Evolutionary conservation across 1,140 invertebrate genomes (phyloP), one percentile per base, ranked within the genome.

Genomic region (Mylabris phalerata): DNA sequence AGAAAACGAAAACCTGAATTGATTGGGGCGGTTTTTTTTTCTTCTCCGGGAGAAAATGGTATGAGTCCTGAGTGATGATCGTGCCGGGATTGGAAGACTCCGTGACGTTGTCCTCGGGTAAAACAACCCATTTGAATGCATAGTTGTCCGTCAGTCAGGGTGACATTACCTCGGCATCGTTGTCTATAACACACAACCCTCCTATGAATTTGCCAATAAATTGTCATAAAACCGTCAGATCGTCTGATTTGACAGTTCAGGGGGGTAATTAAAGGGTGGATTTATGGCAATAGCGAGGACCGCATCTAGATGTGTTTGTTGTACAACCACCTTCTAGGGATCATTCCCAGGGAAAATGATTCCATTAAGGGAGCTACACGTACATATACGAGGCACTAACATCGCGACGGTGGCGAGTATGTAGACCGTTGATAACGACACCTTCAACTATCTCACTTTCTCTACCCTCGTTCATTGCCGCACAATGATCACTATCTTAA

Each of bases 61-160:
- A 9, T 19, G n/a, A 40, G 40, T 2, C 10, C 25, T 54, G 51
- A 54, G 51, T 54, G 51, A 54, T 54, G 39, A 45, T 54, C 51
- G 51, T 54, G 51, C 38, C 44, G 51, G 51, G 51, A 54, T 54
- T 46, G 51, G 43, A 54, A 54, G 51, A 32, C 51, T 42, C 46
- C 51, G 51, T 54, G 52, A 55, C 52, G 52, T 46, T 55, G 52
- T 55, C 52, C 41, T 67, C 72, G 75, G 72, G 71, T 77, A 81
- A 82, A 82, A 78, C 79, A 81, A 80, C 75, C 80, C 73, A 82
- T 82, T 82, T 82, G 81, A 82, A 82, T 82, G 81, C 81, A 82
- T 82, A 77, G 79, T 79, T 79, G 80, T 82, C 80, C 77, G 80
- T 82, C 81, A 82, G 76, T 81, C 80, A 80, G 73, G 76, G 74